phyloP scores from a whole-genome alignment of 2,797 vertebrate genomes.

The Dallia pectoralis region DNA sequence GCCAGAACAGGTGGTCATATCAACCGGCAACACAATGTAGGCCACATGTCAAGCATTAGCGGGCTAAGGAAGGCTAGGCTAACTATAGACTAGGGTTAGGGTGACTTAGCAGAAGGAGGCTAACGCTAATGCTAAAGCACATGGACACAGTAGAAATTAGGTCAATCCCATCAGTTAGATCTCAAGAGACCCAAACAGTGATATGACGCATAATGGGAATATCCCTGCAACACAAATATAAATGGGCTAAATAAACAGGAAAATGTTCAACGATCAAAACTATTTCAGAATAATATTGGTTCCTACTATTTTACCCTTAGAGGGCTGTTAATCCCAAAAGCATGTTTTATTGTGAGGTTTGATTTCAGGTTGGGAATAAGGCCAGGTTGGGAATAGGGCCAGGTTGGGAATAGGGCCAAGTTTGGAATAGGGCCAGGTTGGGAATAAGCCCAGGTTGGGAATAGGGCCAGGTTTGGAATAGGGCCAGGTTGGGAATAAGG shows the following conservation, averaged over 20 bases:
- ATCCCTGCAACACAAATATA: background rate
- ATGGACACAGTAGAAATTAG: constrained; percentile 53
- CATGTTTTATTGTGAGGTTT: no score
- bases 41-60: constrained; percentile 62
- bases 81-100: constrained; percentile 20
- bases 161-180: constrained; percentile 69
- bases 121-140: constrained; percentile 54
- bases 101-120: constrained; percentile 53
- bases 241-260: background rate
- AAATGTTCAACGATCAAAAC: background rate
- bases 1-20: constrained; percentile 62
- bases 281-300: no score
- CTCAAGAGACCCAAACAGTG: constrained; percentile 54
- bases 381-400: no score
- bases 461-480: no score
- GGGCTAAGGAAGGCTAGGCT: constrained; percentile 2
- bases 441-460: no score
- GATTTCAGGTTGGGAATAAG: no score
- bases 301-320: no score
- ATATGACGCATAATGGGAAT: constrained; percentile 1
- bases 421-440: no score
- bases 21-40: constrained; percentile 44
- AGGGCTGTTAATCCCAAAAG: no score
- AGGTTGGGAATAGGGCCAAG: no score
- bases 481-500: no score